Percentiles rank a stretch among this genome's conserved stretches.
Evolutionary conservation across 23 tunicate genomes (phyloP).

Genomic region (Trididemnum miniatum): DNA sequence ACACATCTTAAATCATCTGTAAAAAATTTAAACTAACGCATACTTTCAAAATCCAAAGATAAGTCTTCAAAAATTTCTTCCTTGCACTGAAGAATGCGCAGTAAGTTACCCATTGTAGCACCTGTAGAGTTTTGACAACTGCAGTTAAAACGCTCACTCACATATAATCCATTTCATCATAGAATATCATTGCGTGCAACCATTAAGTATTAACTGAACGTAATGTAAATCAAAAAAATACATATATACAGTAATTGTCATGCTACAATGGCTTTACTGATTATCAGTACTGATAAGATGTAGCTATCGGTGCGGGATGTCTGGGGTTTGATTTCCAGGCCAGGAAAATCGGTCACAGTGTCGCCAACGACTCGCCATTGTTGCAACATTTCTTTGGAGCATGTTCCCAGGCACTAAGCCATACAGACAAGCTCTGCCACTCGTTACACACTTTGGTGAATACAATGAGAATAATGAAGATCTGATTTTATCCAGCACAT

Average conservation of each 20-base stretch:
- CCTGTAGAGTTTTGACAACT: too few relatives aligned
- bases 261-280: too few relatives aligned
- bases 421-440: not conserved
- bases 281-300: too few relatives aligned
- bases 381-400: not conserved
- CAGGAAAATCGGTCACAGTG: not conserved
- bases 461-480: not conserved
- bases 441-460: not conserved
- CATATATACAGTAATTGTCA: not conserved
- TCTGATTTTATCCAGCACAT: not conserved
- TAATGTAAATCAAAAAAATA: not conserved
- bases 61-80: conserved; percentile 87
- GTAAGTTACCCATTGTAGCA: conserved; percentile 78
- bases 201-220: too few relatives aligned
- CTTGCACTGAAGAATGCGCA: conserved; percentile 83
- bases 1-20: too few relatives aligned
- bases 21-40: too few relatives aligned
- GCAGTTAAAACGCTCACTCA: too few relatives aligned
- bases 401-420: not conserved
- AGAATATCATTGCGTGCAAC: too few relatives aligned
- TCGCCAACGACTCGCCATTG: not conserved
- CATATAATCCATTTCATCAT: too few relatives aligned
- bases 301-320: too few relatives aligned
- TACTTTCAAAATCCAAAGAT: conserved; percentile 98
- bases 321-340: not conserved